These are phyloP conservation scores for Salvelinus alpinus DNA, from an alignment of 2,113 vertebrate species.

Conservation along the genomic window DNA sequence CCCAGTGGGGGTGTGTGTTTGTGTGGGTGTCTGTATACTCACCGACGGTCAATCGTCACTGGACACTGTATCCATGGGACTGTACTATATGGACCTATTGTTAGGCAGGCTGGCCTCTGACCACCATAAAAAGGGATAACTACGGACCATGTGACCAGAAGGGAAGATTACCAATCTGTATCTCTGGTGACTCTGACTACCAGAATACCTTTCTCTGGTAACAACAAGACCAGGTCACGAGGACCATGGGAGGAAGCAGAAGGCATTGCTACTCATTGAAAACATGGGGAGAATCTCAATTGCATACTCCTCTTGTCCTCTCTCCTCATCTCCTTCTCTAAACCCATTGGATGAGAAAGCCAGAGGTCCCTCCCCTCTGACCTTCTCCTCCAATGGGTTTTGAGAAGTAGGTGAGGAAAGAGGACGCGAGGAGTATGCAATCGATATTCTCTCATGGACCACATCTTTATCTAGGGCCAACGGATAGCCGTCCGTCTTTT, in stretches of 20 bases:
- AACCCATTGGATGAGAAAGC: too few relatives aligned
- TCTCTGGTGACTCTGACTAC: too few relatives aligned
- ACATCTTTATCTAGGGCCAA: not conserved
- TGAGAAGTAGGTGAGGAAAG: too few relatives aligned
- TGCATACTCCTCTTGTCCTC: too few relatives aligned
- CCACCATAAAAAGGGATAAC: not conserved
- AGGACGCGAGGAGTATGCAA: too few relatives aligned
- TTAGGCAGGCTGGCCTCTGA: not conserved
- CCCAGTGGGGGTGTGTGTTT: not conserved
- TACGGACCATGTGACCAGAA: not conserved
- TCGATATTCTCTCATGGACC: too few relatives aligned
- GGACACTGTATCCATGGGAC: conserved; percentile 23
- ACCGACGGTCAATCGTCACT: conserved; percentile 21
- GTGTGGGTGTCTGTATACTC: conserved; percentile 21
- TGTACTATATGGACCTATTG: not conserved
- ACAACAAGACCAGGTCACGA: too few relatives aligned
- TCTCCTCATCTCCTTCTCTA: too few relatives aligned
- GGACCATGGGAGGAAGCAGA: too few relatives aligned
- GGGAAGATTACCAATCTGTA: not conserved
- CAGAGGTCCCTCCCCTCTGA: not conserved
- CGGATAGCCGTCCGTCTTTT: not conserved
- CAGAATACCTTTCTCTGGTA: too few relatives aligned
- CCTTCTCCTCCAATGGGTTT: not conserved
- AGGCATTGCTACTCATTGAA: too few relatives aligned
- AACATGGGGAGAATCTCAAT: too few relatives aligned